These are phyloP conservation scores for Drosophila eugracilis DNA, from an alignment of 1,140 invertebrate genomes.

Conservation along the genomic window DNA sequence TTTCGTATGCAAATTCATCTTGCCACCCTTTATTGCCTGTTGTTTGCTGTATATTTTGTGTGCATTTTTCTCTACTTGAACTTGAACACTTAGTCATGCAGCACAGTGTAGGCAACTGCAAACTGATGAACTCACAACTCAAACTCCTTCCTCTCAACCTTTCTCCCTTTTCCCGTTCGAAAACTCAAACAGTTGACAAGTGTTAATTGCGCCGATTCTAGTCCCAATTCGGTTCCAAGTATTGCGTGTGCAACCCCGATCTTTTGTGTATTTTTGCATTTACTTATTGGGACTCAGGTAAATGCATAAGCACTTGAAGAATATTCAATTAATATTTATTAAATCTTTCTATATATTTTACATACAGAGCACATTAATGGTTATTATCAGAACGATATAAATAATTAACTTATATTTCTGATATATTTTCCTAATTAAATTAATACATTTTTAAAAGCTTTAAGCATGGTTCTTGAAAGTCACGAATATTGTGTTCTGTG, in stretches of 20 bases:
- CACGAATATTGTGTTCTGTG: background rate
- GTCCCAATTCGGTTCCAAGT: conserved; percentile 10
- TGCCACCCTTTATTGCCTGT: background rate
- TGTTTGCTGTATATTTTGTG: background rate
- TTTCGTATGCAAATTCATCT: background rate
- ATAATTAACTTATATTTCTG: too few relatives aligned
- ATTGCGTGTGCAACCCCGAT: background rate
- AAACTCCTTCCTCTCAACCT: background rate
- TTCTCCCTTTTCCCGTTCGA: background rate
- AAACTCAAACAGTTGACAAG: conserved; percentile 48
- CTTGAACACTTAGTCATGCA: conserved; percentile 2
- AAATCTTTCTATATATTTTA: too few relatives aligned
- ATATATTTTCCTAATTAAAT: too few relatives aligned
- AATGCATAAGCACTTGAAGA: background rate
- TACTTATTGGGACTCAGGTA: conserved; percentile 2
- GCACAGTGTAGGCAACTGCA: conserved; percentile 4
- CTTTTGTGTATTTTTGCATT: background rate
- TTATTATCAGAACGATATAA: too few relatives aligned
- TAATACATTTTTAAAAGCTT: background rate
- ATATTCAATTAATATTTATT: background rate
- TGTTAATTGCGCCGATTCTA: conserved; percentile 44
- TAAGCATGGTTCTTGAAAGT: background rate
- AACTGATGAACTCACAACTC: conserved; percentile 23
- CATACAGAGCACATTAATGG: too few relatives aligned
- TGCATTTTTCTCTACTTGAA: conserved; percentile 2